phyloP scores from a whole-genome alignment of 2,888 invertebrate genomes.

The Mayetiola destructor region DNA sequence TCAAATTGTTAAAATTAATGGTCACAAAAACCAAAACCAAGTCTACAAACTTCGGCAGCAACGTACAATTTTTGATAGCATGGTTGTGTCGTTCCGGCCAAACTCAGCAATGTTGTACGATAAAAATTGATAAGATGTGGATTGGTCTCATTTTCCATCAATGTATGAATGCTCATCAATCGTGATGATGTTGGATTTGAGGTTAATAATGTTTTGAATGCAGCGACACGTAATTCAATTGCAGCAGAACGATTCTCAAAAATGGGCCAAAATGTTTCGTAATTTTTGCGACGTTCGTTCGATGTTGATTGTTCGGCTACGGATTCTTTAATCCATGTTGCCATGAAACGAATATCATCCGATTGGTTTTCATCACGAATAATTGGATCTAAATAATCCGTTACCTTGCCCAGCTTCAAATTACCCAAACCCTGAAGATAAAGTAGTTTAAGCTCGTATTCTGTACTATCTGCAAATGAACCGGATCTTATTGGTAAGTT shows the following conservation, averaged over 20 bases:
- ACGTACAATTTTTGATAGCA: constrained; percentile 53
- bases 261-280: constrained; percentile 51
- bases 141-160: constrained; percentile 45
- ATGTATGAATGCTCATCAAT: constrained; percentile 52
- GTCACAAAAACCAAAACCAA: neutral
- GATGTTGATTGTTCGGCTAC: constrained; percentile 1
- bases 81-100: constrained; percentile 50
- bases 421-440: constrained; percentile 59
- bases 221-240: constrained; percentile 50
- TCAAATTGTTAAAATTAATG: neutral
- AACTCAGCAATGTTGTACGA: constrained; percentile 52
- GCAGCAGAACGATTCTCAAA: constrained; percentile 50
- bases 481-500: neutral
- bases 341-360: constrained; percentile 43
- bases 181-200: constrained; percentile 50
- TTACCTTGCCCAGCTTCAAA: constrained; percentile 42
- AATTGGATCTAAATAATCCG: constrained; percentile 39
- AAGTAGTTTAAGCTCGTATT: constrained; percentile 52
- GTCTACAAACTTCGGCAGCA: constrained; percentile 7
- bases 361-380: constrained; percentile 40
- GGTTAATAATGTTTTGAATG: constrained; percentile 47
- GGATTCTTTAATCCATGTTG: constrained; percentile 42
- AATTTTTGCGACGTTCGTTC: constrained; percentile 20
- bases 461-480: constrained; percentile 41
- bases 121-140: constrained; percentile 55